Conservation (phyloP, 2,797 vertebrate genomes). For the Macropodus opercularis region DNA sequence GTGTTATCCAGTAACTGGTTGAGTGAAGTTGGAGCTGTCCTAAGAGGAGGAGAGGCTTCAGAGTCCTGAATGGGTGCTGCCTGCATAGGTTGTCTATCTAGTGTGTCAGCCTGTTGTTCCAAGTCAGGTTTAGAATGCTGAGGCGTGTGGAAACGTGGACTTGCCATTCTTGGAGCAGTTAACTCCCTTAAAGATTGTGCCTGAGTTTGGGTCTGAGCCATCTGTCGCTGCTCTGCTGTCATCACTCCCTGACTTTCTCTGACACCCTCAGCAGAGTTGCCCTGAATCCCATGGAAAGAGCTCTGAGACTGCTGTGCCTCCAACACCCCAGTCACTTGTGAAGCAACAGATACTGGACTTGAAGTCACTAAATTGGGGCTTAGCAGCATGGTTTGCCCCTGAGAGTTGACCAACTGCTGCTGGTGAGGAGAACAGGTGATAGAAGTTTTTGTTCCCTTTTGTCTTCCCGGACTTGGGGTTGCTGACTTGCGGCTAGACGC, state of each 20-base stretch:
- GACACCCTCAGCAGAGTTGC: conserved; percentile 79
- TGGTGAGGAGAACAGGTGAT: conserved; percentile 85
- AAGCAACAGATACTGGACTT: conserved; percentile 80
- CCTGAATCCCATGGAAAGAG: conserved; percentile 74
- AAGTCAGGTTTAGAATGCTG: conserved; percentile 84
- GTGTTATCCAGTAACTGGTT: conserved; percentile 95
- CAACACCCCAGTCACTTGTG: conserved; percentile 70
- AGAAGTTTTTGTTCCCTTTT: conserved; percentile 90
- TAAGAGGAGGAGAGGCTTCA: conserved; percentile 84
- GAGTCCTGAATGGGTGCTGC: conserved; percentile 79
- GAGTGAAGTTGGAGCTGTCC: conserved; percentile 90
- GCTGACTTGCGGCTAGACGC: conserved; percentile 95
- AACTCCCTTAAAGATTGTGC: conserved; percentile 84
- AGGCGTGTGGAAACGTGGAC: conserved; percentile 75
- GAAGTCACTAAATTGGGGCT: conserved; percentile 83
- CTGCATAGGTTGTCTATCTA: conserved; percentile 72
- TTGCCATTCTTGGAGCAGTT: conserved; percentile 77
- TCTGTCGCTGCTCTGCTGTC: conserved; percentile 82
- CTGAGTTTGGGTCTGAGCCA: conserved; percentile 68
- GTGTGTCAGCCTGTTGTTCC: conserved; percentile 79
- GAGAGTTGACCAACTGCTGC: conserved; percentile 85
- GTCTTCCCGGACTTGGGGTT: conserved; percentile 94
- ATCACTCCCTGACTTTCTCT: conserved; percentile 83
- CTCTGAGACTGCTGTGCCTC: conserved; percentile 82
- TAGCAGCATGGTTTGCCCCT: conserved; percentile 85